phyloP scores from a whole-genome alignment of 2,797 vertebrate species.

The Etheostoma perlongum region DNA sequence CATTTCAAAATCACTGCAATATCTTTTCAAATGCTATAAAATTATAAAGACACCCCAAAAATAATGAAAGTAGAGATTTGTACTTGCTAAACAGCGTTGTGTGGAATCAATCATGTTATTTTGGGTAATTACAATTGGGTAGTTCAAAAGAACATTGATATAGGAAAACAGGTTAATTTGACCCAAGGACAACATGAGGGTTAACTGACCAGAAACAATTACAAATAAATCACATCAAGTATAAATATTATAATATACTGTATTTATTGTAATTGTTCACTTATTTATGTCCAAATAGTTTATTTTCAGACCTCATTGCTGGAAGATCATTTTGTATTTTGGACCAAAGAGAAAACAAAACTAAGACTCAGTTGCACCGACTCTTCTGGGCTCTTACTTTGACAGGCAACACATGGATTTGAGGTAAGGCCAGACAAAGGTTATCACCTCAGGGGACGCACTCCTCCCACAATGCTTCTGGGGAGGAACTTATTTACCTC shows the following conservation, averaged over 20 bases:
- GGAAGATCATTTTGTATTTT: background rate
- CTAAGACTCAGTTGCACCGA: background rate
- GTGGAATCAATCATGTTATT: no score
- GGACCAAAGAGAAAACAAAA: background rate
- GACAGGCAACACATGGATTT: conserved; percentile 24
- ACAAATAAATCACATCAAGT: background rate
- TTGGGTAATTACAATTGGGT: no score
- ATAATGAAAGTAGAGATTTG: no score
- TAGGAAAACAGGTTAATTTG: no score
- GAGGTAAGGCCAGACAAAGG: conserved; percentile 59
- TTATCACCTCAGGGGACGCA: conserved; percentile 43
- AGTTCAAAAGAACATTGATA: no score
- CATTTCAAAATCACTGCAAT: no score
- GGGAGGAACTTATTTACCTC: conserved; percentile 47
- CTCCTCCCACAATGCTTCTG: conserved; percentile 23
- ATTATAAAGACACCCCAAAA: no score
- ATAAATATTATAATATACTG: background rate
- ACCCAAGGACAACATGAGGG: no score
- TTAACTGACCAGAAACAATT: background rate
- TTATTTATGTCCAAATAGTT: background rate
- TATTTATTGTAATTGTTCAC: background rate
- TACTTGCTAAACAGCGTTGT: no score
- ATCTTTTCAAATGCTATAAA: no score
- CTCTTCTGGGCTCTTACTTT: conserved; percentile 32
- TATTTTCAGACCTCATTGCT: background rate